phyloP scores from a whole-genome alignment of 2,113 vertebrate species.

The Chaenogobius annularis region DNA sequence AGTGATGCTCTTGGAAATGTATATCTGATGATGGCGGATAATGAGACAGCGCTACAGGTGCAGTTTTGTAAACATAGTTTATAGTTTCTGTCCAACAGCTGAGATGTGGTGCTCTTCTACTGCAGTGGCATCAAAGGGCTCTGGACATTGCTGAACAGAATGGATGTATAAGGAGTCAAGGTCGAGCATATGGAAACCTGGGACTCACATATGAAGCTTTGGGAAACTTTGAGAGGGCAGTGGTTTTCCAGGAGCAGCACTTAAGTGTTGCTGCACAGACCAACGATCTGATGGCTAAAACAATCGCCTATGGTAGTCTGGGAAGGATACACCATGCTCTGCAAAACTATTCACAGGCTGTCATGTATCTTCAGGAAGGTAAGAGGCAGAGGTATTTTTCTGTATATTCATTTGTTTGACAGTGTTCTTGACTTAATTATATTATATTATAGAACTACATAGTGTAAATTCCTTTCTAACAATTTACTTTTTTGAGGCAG shows the following conservation, averaged over 20 bases:
- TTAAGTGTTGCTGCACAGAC: conserved; percentile 93
- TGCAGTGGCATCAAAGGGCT: conserved; percentile 92
- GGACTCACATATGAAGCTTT: conserved; percentile 93
- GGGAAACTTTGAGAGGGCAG: conserved; percentile 89
- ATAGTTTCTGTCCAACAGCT: neutral
- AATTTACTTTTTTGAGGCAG: no score
- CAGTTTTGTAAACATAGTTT: neutral
- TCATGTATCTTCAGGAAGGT: conserved; percentile 99
- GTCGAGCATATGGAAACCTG: conserved; percentile 91
- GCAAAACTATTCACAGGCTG: conserved; percentile 94
- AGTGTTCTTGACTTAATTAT: neutral
- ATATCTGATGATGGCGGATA: conserved; percentile 95
- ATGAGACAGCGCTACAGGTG: conserved; percentile 86
- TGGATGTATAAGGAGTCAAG: conserved; percentile 85
- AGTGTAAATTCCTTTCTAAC: no score
- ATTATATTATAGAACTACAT: no score
- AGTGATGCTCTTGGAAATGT: conserved; percentile 88
- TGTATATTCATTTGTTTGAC: neutral
- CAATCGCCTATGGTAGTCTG: conserved; percentile 89
- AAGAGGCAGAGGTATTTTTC: neutral
- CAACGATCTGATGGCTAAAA: conserved; percentile 90
- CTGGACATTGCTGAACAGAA: conserved; percentile 90
- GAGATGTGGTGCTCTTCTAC: neutral
- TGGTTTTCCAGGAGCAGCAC: conserved; percentile 96
- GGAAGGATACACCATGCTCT: conserved; percentile 92